Evolutionary conservation across 2,888 invertebrate genomes (phyloP).

Genomic region (Zhengitettix transpicula): DNA sequence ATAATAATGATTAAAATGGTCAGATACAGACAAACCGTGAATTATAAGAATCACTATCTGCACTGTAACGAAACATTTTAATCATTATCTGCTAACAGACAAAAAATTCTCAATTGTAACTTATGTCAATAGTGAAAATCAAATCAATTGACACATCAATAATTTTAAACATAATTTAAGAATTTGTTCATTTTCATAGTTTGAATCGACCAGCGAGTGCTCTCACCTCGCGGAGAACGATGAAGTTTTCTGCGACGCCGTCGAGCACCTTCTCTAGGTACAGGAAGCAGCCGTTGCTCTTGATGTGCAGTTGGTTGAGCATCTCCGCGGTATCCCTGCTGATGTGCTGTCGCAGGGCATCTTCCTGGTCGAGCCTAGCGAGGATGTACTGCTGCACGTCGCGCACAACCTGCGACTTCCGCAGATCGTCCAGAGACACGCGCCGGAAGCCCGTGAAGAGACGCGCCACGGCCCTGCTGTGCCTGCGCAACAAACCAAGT

Average conservation of each 20-base stretch:
- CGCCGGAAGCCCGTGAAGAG: slow-evolving; percentile 67
- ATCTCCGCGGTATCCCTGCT: slow-evolving; percentile 87
- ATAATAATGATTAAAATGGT: too few relatives aligned
- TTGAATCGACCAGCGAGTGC: too few relatives aligned
- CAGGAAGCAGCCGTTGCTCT: slow-evolving; percentile 84
- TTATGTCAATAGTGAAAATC: too few relatives aligned
- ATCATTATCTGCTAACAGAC: too few relatives aligned
- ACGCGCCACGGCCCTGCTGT: slow-evolving; percentile 61
- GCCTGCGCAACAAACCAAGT: slow-evolving; percentile 34
- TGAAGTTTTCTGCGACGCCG: slow-evolving; percentile 84
- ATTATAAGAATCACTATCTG: too few relatives aligned
- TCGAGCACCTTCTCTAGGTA: slow-evolving; percentile 79
- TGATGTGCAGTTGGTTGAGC: slow-evolving; percentile 85
- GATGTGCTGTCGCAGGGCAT: slow-evolving; percentile 71
- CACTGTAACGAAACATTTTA: too few relatives aligned
- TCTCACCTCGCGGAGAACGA: slow-evolving; percentile 58
- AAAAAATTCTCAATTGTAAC: too few relatives aligned
- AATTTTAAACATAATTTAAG: too few relatives aligned
- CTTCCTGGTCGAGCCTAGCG: slow-evolving; percentile 75
- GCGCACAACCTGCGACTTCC: slow-evolving; percentile 76
- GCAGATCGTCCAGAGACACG: slow-evolving; percentile 77
- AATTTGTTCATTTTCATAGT: too few relatives aligned
- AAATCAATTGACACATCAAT: too few relatives aligned
- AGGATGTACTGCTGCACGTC: slow-evolving; percentile 93
- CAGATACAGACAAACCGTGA: too few relatives aligned